Percentiles rank a stretch among this genome's conserved stretches.
phyloP scores from a whole-genome alignment of 1,140 invertebrate genomes.

The Macrosteles quadrilineatus region DNA sequence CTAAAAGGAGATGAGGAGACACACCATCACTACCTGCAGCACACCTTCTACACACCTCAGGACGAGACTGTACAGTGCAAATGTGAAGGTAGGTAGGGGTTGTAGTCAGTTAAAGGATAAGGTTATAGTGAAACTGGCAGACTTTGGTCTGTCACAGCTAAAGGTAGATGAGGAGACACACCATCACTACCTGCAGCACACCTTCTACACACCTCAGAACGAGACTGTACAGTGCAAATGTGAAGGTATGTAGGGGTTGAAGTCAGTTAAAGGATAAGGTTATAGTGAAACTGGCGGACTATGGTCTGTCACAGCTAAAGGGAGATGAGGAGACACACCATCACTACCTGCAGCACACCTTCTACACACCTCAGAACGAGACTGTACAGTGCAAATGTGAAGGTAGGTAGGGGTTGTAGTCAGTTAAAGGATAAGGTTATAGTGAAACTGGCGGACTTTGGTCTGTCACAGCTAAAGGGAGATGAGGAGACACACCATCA shows the following conservation, averaged over 20 bases:
- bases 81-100: slow-evolving; percentile 70
- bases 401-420: no score
- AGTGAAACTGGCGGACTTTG: slow-evolving; percentile 90
- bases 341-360: slow-evolving; percentile 42
- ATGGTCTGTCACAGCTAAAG: slow-evolving; percentile 78
- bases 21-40: slow-evolving; percentile 41
- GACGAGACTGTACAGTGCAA: slow-evolving; percentile 60
- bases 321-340: slow-evolving; percentile 58
- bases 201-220: slow-evolving; percentile 36
- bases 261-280: no score
- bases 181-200: slow-evolving; percentile 42
- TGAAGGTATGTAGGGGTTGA: slow-evolving; percentile 69
- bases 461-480: slow-evolving; percentile 73
- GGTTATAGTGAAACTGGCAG: slow-evolving; percentile 89
- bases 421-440: no score
- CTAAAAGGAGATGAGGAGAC: slow-evolving; percentile 68
- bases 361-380: slow-evolving; percentile 36
- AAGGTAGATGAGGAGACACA: slow-evolving; percentile 62
- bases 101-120: no score
- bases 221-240: slow-evolving; percentile 64
- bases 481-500: slow-evolving; percentile 56
- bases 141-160: slow-evolving; percentile 83
- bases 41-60: slow-evolving; percentile 38
- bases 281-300: slow-evolving; percentile 88
- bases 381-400: slow-evolving; percentile 66